A percentile compares a stretch with the other conserved stretches of the same genome.
These are phyloP conservation scores for Macrotus californicus DNA, from an alignment of 2,113 vertebrate genomes.

Conservation along the genomic window DNA sequence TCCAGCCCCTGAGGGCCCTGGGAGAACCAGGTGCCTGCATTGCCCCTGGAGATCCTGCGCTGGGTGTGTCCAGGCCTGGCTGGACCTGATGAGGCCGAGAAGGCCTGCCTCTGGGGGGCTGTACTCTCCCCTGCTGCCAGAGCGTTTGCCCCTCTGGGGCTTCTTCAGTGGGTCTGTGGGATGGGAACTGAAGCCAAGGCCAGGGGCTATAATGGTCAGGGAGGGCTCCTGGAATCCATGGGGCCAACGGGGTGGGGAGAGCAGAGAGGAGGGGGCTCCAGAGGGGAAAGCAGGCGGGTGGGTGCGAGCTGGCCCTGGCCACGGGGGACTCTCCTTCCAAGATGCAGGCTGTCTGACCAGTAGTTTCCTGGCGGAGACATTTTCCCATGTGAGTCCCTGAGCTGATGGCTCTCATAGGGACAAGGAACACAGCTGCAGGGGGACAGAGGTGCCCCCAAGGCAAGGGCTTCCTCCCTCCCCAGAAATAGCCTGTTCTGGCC, in stretches of 20 bases:
- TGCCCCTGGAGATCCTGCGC: background rate
- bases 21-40: accelerated
- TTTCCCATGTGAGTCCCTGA: constrained; percentile 39
- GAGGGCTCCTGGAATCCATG: background rate
- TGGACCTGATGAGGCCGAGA: background rate
- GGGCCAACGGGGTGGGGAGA: no score
- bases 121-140: background rate
- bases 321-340: background rate
- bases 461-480: background rate
- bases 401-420: background rate
- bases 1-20: background rate
- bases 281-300: background rate
- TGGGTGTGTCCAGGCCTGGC: background rate
- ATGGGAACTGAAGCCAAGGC: background rate
- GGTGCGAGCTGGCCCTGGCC: background rate
- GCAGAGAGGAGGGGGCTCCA: background rate
- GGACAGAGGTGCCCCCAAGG: background rate
- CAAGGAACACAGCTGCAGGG: constrained; percentile 27
- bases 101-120: background rate
- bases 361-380: constrained; percentile 8
- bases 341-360: background rate
- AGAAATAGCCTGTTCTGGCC: constrained; percentile 6
- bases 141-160: background rate
- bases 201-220: background rate
- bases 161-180: accelerated